Percentiles rank a stretch among this genome's conserved stretches.
Evolutionary conservation across 2,888 invertebrate species (phyloP).

Genomic region (Galerucella calmariensis): DNA sequence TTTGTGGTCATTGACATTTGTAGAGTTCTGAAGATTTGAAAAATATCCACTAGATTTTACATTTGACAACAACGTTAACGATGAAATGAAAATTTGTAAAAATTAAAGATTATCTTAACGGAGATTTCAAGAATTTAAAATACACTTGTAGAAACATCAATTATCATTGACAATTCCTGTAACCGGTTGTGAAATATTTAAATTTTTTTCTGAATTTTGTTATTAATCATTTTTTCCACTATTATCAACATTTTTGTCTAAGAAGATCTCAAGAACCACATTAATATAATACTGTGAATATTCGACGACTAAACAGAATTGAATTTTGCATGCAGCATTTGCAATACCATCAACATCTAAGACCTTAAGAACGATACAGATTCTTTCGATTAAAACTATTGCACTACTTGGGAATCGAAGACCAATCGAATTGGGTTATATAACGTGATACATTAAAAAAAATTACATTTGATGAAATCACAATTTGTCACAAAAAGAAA

Average conservation of each 20-base stretch:
- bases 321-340: constrained; percentile 18
- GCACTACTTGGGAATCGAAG: constrained; percentile 42
- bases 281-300: constrained; percentile 3
- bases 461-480: constrained; percentile 9
- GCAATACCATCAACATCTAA: constrained; percentile 32
- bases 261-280: neutral
- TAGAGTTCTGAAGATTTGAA: too few relatives aligned
- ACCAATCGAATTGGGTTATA: constrained; percentile 27
- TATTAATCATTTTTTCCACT: too few relatives aligned
- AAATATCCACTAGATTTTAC: too few relatives aligned
- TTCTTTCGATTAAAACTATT: constrained; percentile 45
- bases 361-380: constrained; percentile 36
- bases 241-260: neutral
- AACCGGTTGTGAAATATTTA: too few relatives aligned
- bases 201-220: too few relatives aligned
- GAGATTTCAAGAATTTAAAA: too few relatives aligned
- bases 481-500: constrained; percentile 7
- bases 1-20: too few relatives aligned
- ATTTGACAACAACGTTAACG: too few relatives aligned
- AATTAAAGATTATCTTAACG: too few relatives aligned
- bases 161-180: too few relatives aligned
- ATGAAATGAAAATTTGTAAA: neutral
- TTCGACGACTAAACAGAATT: neutral
- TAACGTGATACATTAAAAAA: neutral
- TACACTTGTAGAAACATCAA: too few relatives aligned